Base-by-base conservation (phyloP, 2,113 vertebrate species). In the Ancistrus triradiatus region DNA sequence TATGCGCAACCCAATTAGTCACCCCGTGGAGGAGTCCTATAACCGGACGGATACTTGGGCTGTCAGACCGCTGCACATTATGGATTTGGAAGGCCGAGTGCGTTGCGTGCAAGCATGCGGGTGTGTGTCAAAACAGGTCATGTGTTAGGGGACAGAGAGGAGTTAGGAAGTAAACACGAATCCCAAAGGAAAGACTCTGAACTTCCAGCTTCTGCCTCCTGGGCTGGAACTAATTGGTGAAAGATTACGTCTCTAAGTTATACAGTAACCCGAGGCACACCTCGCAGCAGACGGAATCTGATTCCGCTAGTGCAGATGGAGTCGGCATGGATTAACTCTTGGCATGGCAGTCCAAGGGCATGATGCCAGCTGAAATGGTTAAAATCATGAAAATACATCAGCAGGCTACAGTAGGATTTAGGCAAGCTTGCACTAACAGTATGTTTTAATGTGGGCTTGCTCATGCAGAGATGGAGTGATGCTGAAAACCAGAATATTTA, bases 161-260 rank as follows among this genome's bases (percentile, higher is more conserved):
- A 57, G 49, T 6, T 35, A 48, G 15, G 27, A 59, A 24, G 38
- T 61, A 21, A 37, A 25, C 28, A 47, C 8, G 6, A 48, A 43
- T 70, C 48, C 59, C 63, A 1, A 19, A 46, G 56, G 63, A 70
- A 59, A 19, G 48, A 46, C 51, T 46, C 55, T 15, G 24, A 44
- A 55, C 48, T 13, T 57, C 48, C 27, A 40, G 63, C 56, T 33
- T 46, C 18, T 68, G 55, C 64, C 71, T 74, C 59, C 68, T 68
- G 63, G 71, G 64, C 63, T 71, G 63, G 69, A 77, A 77, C 66
- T 77, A 77, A 77, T 70, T 77, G 71, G 68, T 47, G 44, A 31
- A 42, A 70, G 71, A 74, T 77, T 77, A 71, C 60, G 53, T 74
- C 71, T 77, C 63, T 66, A 66, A 52, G 57, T 61, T 68, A 70